Evolutionary conservation across 1,140 invertebrate genomes (phyloP), one percentile per base, ranked within the genome.

Genomic region (Elymnias hypermnestra): DNA sequence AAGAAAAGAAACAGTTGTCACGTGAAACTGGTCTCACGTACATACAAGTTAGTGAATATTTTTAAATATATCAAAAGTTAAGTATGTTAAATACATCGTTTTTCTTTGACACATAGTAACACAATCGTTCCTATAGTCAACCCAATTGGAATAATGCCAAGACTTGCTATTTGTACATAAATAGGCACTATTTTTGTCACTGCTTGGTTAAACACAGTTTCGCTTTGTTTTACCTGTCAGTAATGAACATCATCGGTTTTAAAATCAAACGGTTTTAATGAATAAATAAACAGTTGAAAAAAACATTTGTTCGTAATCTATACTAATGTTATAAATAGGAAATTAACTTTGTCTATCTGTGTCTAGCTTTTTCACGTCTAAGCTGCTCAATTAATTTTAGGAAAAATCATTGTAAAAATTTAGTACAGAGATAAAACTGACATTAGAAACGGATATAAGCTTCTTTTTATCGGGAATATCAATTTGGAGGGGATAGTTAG

Each of bases 21-120:
- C 68, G 88, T 3, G 89, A 92, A 82, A 92, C 91, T 5, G 91
- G 91, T 17, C 75, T 92, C 13, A 92, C 91, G 6, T 92, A 92
- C 54, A 91, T 91, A 58, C 91, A 92, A 84, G 90, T 91, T 67
- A 68, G 67, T n/a, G n/a, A n/a, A n/a, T n/a, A n/a, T n/a, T n/a
- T n/a, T n/a, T n/a, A n/a, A n/a, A n/a, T n/a, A n/a, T n/a, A n/a
- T n/a, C n/a, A n/a, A n/a, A n/a, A n/a, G n/a, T n/a, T n/a, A n/a
- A n/a, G n/a, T n/a, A n/a, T n/a, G n/a, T n/a, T n/a, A n/a, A n/a
- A n/a, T n/a, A n/a, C n/a, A n/a, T n/a, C n/a, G n/a, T n/a, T n/a
- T n/a, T n/a, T n/a, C n/a, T 35, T 57, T 15, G n/a, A 33, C 31
- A 33, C 31, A 2, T 33, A 55, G 50, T 62, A 68, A 66, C 53